These are phyloP conservation scores for Hypotaenidia philippensis DNA, from an alignment of 2,797 vertebrate genomes.

Conservation along the genomic window DNA sequence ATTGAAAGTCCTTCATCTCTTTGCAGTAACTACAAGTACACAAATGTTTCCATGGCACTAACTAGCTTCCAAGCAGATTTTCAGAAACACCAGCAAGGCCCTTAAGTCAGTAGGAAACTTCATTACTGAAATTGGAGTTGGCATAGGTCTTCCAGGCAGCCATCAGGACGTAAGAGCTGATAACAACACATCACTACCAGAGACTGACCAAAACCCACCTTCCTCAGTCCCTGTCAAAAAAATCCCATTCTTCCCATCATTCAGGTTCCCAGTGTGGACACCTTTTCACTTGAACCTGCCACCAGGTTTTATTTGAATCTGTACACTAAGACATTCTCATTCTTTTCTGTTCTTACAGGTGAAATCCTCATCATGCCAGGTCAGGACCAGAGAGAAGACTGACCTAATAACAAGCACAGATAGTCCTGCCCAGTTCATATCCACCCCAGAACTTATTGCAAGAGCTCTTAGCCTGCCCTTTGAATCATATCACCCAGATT, in stretches of 20 bases:
- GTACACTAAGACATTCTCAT: neutral
- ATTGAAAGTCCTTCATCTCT: neutral
- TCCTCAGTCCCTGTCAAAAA: neutral
- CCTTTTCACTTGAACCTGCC: neutral
- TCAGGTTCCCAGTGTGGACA: neutral
- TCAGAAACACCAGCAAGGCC: neutral
- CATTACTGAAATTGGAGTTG: neutral
- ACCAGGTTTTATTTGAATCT: neutral
- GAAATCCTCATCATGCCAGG: neutral
- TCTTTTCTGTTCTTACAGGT: neutral
- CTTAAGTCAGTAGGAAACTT: neutral
- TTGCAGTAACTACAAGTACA: neutral
- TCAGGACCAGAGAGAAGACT: neutral
- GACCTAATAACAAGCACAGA: neutral
- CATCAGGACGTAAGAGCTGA: neutral
- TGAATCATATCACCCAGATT: neutral
- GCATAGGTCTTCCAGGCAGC: neutral
- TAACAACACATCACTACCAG: neutral
- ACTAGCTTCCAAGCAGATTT: neutral
- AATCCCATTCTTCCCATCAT: neutral
- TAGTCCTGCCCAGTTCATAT: neutral
- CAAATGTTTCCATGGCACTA: neutral
- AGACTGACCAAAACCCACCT: fast-evolving
- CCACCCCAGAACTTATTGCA: neutral
- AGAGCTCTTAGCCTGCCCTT: neutral